Conservation (phyloP, 1,140 invertebrate genomes). For the Thaumetopoea pityocampa region DNA sequence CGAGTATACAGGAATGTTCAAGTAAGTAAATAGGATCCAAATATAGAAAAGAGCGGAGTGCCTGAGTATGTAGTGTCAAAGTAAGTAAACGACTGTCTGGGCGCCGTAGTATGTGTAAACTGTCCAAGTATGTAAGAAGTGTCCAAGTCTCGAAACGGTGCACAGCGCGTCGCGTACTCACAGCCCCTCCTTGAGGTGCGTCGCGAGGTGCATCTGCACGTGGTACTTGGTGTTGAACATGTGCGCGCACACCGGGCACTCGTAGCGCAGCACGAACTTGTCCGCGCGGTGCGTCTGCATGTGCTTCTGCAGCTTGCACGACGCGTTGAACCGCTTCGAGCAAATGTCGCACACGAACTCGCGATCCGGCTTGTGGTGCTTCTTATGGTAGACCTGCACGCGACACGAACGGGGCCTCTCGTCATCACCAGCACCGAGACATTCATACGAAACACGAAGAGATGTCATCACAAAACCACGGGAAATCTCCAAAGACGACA, state of each 20-base stretch:
- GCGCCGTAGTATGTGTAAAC: no score
- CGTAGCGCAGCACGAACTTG: constrained; percentile 42
- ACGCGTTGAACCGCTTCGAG: constrained; percentile 44
- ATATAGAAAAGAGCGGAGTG: no score
- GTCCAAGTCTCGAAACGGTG: background rate
- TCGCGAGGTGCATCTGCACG: constrained; percentile 50
- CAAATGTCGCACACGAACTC: constrained; percentile 50
- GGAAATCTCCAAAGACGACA: no score
- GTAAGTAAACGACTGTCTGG: no score
- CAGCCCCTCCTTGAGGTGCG: constrained; percentile 58
- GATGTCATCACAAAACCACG: no score
- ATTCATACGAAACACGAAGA: no score
- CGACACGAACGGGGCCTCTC: background rate
- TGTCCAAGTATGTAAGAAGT: no score
- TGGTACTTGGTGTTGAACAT: constrained; percentile 64
- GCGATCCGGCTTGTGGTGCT: constrained; percentile 38
- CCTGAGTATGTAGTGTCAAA: no score
- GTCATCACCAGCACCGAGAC: no score
- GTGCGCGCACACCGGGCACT: constrained; percentile 63
- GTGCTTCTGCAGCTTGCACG: constrained; percentile 48
- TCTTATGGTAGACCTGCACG: constrained; percentile 48
- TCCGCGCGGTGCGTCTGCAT: constrained; percentile 38
- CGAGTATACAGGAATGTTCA: no score
- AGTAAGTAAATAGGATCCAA: no score
- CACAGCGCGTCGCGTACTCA: constrained; percentile 24